Conservation (phyloP, 2,797 vertebrate species). For the Rhincodon typus region DNA sequence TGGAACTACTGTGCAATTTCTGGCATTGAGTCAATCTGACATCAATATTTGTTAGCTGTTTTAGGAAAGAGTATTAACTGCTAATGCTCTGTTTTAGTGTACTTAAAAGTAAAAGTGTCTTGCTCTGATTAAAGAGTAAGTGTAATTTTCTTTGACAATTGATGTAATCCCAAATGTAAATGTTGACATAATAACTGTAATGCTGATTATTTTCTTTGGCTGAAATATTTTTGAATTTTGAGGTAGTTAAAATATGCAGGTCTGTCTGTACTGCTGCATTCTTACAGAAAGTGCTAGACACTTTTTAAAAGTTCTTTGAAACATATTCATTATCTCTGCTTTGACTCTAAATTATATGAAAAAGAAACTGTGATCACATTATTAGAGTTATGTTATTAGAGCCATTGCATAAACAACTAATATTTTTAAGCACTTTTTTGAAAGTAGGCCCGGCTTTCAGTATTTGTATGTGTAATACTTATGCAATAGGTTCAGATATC, state of each 20-base stretch:
- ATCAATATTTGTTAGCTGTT: not conserved
- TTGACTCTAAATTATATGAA: not conserved
- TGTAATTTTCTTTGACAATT: not conserved
- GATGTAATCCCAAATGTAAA: not conserved
- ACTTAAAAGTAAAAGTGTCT: not conserved
- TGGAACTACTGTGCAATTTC: not conserved
- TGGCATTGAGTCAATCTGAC: conserved; percentile 3
- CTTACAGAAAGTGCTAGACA: not conserved
- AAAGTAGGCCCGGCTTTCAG: not conserved
- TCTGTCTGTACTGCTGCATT: not conserved
- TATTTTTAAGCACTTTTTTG: too few species aligned
- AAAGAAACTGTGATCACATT: not conserved
- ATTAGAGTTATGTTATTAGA: too few species aligned
- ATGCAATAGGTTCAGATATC: not conserved
- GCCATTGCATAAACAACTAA: too few species aligned
- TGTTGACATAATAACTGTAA: not conserved
- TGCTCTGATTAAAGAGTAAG: not conserved
- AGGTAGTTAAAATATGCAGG: not conserved
- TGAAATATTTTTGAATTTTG: not conserved
- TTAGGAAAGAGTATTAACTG: not conserved
- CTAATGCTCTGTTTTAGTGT: not conserved
- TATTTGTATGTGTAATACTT: not conserved
- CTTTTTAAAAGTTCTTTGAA: not conserved
- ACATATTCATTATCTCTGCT: not conserved
- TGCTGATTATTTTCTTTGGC: not conserved